These are phyloP conservation scores for Setipinna tenuifilis DNA, from an alignment of 2,797 vertebrate genomes.

Conservation along the genomic window DNA sequence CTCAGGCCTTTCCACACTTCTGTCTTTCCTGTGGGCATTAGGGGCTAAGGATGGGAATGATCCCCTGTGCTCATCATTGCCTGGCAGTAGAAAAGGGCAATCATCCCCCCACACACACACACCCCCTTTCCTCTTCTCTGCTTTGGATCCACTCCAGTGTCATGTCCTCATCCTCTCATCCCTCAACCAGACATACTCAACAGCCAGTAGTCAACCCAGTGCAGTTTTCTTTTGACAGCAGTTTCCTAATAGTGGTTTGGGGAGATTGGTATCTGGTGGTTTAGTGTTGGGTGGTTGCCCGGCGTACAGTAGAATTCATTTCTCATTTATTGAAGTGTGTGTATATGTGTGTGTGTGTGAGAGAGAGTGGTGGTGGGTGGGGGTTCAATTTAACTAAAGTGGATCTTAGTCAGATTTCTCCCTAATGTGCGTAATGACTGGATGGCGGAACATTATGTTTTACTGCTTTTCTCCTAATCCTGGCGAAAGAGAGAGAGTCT, in stretches of 20 bases:
- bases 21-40: not conserved
- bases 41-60: too few species aligned
- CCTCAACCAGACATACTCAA: not conserved
- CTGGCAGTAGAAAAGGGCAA: too few species aligned
- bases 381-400: not conserved
- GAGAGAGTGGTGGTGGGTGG: not conserved
- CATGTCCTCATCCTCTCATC: not conserved
- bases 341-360: not conserved
- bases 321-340: not conserved
- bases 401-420: not conserved
- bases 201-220: not conserved
- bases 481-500: too few species aligned
- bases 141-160: not conserved
- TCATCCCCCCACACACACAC: too few species aligned
- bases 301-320: not conserved
- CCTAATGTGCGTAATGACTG: not conserved
- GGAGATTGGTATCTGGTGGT: constrained; percentile 1
- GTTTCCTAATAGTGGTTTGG: constrained; percentile 1
- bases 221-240: not conserved
- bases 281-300: not conserved
- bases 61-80: too few species aligned
- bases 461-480: too few species aligned
- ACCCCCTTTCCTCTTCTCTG: too few species aligned
- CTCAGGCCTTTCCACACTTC: not conserved
- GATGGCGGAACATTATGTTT: not conserved